A percentile compares a stretch with the other conserved stretches of the same genome.
Conservation (phyloP, 1,140 invertebrate species). For the Cherax quadricarinatus region DNA sequence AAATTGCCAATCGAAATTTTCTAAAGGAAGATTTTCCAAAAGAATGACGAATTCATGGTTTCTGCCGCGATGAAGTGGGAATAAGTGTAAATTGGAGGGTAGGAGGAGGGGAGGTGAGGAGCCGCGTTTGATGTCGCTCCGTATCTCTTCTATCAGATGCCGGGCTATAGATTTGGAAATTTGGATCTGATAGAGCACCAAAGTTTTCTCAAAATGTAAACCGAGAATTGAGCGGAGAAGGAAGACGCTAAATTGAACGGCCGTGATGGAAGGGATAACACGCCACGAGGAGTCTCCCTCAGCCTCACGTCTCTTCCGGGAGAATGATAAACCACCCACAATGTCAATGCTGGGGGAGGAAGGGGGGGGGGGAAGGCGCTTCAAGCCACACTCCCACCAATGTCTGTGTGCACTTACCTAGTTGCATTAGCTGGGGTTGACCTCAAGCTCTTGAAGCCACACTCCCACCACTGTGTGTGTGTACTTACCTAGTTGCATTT, state of each 20-base stretch:
- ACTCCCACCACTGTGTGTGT: background rate
- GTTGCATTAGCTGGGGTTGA: too few species aligned
- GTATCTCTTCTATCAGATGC: conserved; percentile 53
- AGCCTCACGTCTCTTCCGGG: background rate
- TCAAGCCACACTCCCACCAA: too few species aligned
- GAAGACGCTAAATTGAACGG: conserved; percentile 69
- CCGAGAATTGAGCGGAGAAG: conserved; percentile 63
- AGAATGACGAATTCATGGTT: conserved; percentile 71
- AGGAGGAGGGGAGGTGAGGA: background rate
- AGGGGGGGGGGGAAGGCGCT: too few species aligned
- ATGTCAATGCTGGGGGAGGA: background rate
- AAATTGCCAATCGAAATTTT: conserved; percentile 71
- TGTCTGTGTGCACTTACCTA: background rate
- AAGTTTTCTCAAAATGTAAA: conserved; percentile 69
- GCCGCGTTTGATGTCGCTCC: background rate
- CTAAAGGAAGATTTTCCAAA: conserved; percentile 70
- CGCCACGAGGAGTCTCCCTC: conserved; percentile 18
- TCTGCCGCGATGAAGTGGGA: conserved; percentile 68
- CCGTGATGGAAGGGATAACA: conserved; percentile 62
- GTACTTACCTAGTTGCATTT: background rate
- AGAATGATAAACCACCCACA: background rate
- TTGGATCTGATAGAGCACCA: conserved; percentile 61
- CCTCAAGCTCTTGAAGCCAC: too few species aligned
- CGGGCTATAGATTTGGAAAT: conserved; percentile 64
- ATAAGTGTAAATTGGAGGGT: conserved; percentile 69